Percentiles rank a stretch among this genome's conserved stretches.
Evolutionary conservation across 2,113 vertebrate genomes (phyloP).

Genomic region (Sceloporus undulatus): DNA sequence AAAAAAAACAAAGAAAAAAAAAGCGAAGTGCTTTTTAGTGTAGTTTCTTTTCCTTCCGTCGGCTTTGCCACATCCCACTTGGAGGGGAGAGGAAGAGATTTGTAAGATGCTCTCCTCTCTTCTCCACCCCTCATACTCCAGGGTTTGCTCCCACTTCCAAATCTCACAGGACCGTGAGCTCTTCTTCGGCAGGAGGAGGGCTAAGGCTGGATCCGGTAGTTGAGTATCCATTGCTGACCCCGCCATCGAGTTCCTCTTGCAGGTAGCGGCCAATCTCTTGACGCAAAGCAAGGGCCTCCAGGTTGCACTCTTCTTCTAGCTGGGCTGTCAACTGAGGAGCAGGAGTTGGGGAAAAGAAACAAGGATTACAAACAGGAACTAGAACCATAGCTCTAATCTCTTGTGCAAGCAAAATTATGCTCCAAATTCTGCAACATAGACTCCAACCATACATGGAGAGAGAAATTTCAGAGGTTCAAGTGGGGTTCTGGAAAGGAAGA

Average conservation of each 20-base stretch:
- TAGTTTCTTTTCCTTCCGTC: not conserved
- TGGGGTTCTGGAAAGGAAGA: no score
- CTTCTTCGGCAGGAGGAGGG: conserved; percentile 71
- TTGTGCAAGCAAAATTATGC: no score
- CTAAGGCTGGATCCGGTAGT: conserved; percentile 55
- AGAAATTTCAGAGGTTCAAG: no score
- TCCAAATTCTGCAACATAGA: no score
- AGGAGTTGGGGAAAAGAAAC: not conserved
- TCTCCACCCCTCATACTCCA: not conserved
- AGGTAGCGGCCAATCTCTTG: conserved; percentile 84
- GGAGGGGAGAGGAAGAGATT: not conserved
- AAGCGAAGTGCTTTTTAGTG: conserved; percentile 31
- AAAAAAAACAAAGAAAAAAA: not conserved
- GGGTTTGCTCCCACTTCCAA: not conserved
- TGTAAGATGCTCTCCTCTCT: not conserved
- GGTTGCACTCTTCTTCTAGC: conserved; percentile 77
- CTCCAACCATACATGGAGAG: no score
- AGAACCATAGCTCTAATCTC: no score
- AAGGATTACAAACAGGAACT: not conserved
- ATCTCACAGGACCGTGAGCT: conserved; percentile 69
- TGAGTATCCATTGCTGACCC: conserved; percentile 71
- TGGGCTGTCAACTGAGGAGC: conserved; percentile 75
- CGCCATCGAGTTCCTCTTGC: conserved; percentile 75
- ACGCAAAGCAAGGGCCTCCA: conserved; percentile 74
- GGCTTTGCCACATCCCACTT: not conserved